Evolutionary conservation across 2,797 vertebrate species (phyloP), one percentile per base, ranked within the genome.

Genomic region (Chanos chanos): DNA sequence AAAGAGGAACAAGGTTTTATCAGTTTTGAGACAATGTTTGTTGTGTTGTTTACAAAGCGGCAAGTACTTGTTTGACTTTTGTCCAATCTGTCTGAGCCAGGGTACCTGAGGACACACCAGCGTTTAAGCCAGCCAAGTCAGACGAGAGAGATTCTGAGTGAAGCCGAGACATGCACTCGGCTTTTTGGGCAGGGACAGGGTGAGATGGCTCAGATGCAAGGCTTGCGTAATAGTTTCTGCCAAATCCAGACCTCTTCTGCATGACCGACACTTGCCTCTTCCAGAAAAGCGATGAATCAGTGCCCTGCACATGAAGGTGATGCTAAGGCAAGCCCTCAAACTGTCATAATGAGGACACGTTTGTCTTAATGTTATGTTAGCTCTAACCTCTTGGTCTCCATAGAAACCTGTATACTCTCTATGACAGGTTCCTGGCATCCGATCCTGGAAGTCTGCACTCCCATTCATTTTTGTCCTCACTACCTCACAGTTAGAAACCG

Each of bases 191-290:
- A 52, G 53, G 52, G 8, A 59, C 33, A 28, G 36, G 36, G 25
- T 50, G 47, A 22, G 41, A 53, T 33, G 50, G 48, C 47, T 30
- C 34, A 49, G 49, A 56, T 34, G 16, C 48, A 47, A 33, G 51
- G 15, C 10, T 74, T 74, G 64, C 31, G 47, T 57, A 74, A 68
- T 37, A 31, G 30, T 7, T 49, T 45, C 30, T 55, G 25, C 30
- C 31, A 21, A 52, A 64, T 47, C 55, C 50, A 64, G 55, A 51
- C 18, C 16, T 30, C 33, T 59, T 34, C 37, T 43, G 47, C 9
- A 27, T 16, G 49, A 40, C 15, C 47, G 50, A 45, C 57, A 37
- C 54, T 52, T 50, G 54, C 27, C 21, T 39, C 27, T 52, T 40
- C 13, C 50, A 57, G 40, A 66, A 13, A 13, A 54, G 54, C 33